These are phyloP conservation scores for Tachypleus tridentatus DNA, from an alignment of 1,140 invertebrate species.

Conservation along the genomic window DNA sequence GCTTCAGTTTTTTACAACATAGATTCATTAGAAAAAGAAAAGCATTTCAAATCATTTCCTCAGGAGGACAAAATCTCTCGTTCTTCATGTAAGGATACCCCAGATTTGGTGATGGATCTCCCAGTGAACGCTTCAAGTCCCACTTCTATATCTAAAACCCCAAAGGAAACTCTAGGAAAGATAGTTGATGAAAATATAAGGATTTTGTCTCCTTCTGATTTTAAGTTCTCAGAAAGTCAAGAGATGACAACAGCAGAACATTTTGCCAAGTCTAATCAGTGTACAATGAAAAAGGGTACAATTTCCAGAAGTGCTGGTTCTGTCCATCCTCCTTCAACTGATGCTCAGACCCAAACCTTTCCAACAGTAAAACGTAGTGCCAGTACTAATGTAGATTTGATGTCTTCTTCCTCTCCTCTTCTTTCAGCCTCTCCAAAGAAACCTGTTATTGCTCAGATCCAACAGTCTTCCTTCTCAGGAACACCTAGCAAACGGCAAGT, in stretches of 20 bases:
- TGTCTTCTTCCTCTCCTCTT: too few relatives aligned
- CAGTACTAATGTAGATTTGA: conserved; percentile 12
- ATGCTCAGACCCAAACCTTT: conserved; percentile 28
- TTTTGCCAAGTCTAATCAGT: conserved; percentile 65
- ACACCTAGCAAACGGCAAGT: not conserved
- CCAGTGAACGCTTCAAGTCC: conserved; percentile 42
- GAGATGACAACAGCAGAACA: conserved; percentile 54
- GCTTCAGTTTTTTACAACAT: not conserved
- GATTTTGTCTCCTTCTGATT: conserved; percentile 4
- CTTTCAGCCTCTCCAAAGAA: too few relatives aligned
- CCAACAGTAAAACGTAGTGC: conserved; percentile 22
- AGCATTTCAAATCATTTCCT: not conserved
- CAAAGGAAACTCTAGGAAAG: conserved; percentile 25
- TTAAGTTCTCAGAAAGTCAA: conserved; percentile 45
- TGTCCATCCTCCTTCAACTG: conserved; percentile 14
- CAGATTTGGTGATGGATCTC: conserved; percentile 79
- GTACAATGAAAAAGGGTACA: conserved; percentile 55
- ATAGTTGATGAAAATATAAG: conserved; percentile 21
- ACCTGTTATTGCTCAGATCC: not conserved
- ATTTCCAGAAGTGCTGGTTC: conserved; percentile 17
- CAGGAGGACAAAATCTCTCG: not conserved
- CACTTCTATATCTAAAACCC: conserved; percentile 19
- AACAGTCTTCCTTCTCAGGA: not conserved
- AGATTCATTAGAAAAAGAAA: not conserved
- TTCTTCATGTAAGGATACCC: conserved; percentile 47